Evolutionary conservation across 1,140 invertebrate species (phyloP).

Genomic region (Trinorchestia longiramus): DNA sequence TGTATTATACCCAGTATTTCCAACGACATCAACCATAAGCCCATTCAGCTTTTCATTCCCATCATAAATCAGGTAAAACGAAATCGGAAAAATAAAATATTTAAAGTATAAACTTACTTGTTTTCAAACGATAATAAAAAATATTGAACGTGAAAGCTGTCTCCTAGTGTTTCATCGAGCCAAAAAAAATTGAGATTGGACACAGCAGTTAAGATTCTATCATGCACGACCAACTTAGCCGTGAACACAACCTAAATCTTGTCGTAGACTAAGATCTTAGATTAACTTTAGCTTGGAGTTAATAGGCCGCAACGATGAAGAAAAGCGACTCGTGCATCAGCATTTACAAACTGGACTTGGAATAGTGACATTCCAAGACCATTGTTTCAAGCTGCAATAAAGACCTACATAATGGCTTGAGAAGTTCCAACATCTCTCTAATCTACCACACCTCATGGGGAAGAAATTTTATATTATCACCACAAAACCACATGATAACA

Average conservation of each 20-base stretch:
- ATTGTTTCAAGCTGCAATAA: not conserved
- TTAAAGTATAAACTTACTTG: too few relatives aligned
- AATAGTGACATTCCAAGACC: not conserved
- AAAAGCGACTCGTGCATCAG: not conserved
- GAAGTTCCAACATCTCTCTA: not conserved
- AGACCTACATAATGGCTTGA: not conserved
- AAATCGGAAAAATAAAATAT: too few relatives aligned
- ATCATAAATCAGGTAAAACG: too few relatives aligned
- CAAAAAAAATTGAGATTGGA: not conserved
- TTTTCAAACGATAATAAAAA: not conserved
- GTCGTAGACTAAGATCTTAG: not conserved
- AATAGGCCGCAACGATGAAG: not conserved
- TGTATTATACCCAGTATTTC: too few relatives aligned
- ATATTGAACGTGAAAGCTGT: not conserved
- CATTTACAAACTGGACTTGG: not conserved
- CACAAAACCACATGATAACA: not conserved
- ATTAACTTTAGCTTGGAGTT: not conserved
- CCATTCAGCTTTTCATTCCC: too few relatives aligned
- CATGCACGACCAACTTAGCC: not conserved
- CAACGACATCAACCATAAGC: too few relatives aligned
- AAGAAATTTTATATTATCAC: slow-evolving; percentile 20
- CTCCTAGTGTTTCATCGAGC: not conserved
- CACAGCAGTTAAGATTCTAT: not conserved
- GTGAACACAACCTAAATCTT: not conserved
- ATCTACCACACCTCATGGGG: not conserved